These are phyloP conservation scores for Cyprinus carpio DNA, from an alignment of 2,113 vertebrate species.

Conservation along the genomic window DNA sequence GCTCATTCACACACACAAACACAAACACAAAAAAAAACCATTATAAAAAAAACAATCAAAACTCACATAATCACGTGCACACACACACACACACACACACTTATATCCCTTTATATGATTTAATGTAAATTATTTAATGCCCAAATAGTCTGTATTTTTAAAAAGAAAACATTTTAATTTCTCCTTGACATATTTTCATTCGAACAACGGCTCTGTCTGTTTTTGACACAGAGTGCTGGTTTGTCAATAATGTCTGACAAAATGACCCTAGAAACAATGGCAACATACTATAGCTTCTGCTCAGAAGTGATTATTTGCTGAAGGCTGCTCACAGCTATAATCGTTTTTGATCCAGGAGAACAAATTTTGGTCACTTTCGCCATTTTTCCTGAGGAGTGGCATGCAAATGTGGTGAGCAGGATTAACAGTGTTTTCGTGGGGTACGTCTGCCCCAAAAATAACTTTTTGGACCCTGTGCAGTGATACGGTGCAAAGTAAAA, in stretches of 20 bases:
- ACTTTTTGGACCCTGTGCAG: conserved; percentile 61
- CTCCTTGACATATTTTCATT: background rate
- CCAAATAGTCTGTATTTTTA: conserved; percentile 57
- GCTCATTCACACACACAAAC: too few species aligned
- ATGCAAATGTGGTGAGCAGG: conserved; percentile 66
- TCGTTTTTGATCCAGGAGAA: conserved; percentile 55
- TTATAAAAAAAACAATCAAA: conserved; percentile 49
- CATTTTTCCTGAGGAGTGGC: conserved; percentile 80
- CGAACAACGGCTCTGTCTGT: conserved; percentile 59
- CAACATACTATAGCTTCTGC: conserved; percentile 63
- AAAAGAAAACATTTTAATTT: conserved; percentile 26
- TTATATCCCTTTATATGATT: conserved; percentile 37
- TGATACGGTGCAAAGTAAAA: conserved; percentile 56
- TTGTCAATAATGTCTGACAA: conserved; percentile 56
- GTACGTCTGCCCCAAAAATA: conserved; percentile 53
- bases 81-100: conserved; percentile 8
- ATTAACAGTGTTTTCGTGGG: conserved; percentile 59
- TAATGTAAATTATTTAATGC: conserved; percentile 61
- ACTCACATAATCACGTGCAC: background rate
- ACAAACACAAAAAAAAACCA: conserved; percentile 39
- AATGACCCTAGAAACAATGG: conserved; percentile 59
- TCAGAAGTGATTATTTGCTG: conserved; percentile 52
- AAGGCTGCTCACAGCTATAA: conserved; percentile 65
- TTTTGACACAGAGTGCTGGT: conserved; percentile 50
- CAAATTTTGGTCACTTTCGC: conserved; percentile 78